phyloP scores from a whole-genome alignment of 2,113 vertebrate species.

The Oreochromis aureus region DNA sequence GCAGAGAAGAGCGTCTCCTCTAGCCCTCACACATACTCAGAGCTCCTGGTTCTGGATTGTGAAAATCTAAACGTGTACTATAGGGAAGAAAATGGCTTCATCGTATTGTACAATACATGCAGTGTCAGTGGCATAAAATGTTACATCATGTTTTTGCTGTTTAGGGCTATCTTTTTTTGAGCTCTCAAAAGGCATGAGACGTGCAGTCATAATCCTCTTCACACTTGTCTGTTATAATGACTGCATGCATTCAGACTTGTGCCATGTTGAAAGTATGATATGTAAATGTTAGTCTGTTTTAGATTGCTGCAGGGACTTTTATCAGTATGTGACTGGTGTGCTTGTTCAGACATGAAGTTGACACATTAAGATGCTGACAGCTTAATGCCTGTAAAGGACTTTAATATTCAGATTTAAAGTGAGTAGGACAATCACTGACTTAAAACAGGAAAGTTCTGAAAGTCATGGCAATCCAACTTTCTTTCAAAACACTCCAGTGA shows the following conservation, averaged over 20 bases:
- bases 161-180: neutral
- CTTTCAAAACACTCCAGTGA: slow-evolving; percentile 1
- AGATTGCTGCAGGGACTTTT: neutral
- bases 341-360: neutral
- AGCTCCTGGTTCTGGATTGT: neutral
- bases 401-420: neutral
- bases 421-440: slow-evolving; percentile 18
- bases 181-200: neutral
- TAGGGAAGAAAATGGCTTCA: neutral
- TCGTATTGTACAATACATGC: neutral
- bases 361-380: neutral
- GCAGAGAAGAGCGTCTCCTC: neutral
- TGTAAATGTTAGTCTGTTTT: neutral
- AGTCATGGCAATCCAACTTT: neutral
- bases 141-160: neutral
- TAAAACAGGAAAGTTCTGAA: neutral
- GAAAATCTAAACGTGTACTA: neutral
- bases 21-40: neutral
- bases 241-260: neutral
- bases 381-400: neutral
- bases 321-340: neutral
- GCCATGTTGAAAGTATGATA: neutral
- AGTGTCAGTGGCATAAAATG: neutral
- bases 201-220: neutral
- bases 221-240: neutral